phyloP scores from a whole-genome alignment of 2,888 invertebrate genomes.

The Phragmatobia fuliginosa region DNA sequence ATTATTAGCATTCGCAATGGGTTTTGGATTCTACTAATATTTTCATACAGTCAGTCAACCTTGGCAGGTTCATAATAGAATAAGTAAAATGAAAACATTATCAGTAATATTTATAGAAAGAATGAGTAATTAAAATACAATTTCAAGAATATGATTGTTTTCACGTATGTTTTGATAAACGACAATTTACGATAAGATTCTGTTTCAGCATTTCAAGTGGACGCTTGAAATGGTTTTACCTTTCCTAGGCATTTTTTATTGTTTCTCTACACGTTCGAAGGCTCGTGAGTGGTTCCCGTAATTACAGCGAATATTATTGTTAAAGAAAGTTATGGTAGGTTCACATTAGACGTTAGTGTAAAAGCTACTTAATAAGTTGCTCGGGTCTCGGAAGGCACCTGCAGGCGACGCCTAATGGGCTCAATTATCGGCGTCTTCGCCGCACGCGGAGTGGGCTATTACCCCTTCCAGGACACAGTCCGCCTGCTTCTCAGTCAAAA shows the following conservation, averaged over 20 bases:
- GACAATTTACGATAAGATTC: slow-evolving; percentile 18
- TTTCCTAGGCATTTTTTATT: slow-evolving; percentile 7
- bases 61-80: too few relatives aligned
- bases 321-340: slow-evolving; percentile 36
- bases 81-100: too few relatives aligned
- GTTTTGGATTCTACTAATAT: too few relatives aligned
- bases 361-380: slow-evolving; percentile 68
- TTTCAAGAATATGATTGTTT: slow-evolving; percentile 17
- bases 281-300: neutral
- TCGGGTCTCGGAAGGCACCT: slow-evolving; percentile 63
- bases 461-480: slow-evolving; percentile 56
- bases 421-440: slow-evolving; percentile 77
- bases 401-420: slow-evolving; percentile 75
- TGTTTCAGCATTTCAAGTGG: neutral
- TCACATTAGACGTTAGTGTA: slow-evolving; percentile 32
- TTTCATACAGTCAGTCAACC: too few relatives aligned
- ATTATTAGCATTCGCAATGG: too few relatives aligned
- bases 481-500: slow-evolving; percentile 60
- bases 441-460: slow-evolving; percentile 71
- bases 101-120: slow-evolving; percentile 1
- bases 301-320: slow-evolving; percentile 25
- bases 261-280: slow-evolving; percentile 1
- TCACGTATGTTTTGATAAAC: slow-evolving; percentile 14
- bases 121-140: slow-evolving; percentile 16
- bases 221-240: slow-evolving; percentile 7